These are phyloP conservation scores for Sardinella longiceps DNA, from an alignment of 2,797 vertebrate species.

Conservation along the genomic window DNA sequence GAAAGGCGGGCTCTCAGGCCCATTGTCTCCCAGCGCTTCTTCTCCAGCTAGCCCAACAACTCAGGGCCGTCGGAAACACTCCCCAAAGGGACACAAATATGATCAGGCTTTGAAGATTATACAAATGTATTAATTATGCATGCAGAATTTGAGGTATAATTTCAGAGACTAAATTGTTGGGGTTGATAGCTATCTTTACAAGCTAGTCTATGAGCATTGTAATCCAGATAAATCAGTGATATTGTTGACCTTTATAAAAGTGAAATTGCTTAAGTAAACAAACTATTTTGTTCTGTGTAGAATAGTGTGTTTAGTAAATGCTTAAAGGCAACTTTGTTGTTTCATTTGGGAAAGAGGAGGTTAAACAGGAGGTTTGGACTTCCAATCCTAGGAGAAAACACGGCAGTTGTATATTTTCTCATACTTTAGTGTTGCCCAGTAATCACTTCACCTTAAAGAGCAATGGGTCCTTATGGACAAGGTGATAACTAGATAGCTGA, in stretches of 20 bases:
- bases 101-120: constrained; percentile 72
- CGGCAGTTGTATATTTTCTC: no score
- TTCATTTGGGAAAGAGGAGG: no score
- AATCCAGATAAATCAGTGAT: background rate
- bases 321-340: no score
- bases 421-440: no score
- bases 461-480: no score
- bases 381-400: no score
- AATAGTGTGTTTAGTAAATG: no score
- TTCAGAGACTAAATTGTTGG: constrained; percentile 17
- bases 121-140: constrained; percentile 75
- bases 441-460: no score
- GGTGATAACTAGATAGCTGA: no score
- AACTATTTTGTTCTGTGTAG: no score
- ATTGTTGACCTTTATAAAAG: background rate
- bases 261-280: no score
- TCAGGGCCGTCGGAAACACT: constrained; percentile 75
- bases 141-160: constrained; percentile 63
- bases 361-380: no score
- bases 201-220: background rate
- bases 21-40: constrained; percentile 74
- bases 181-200: background rate
- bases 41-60: constrained; percentile 56
- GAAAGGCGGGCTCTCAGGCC: constrained; percentile 73
- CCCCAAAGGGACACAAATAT: constrained; percentile 70